These are phyloP conservation scores for Neopipo cinnamomea DNA, from an alignment of 2,113 vertebrate genomes.

Conservation along the genomic window DNA sequence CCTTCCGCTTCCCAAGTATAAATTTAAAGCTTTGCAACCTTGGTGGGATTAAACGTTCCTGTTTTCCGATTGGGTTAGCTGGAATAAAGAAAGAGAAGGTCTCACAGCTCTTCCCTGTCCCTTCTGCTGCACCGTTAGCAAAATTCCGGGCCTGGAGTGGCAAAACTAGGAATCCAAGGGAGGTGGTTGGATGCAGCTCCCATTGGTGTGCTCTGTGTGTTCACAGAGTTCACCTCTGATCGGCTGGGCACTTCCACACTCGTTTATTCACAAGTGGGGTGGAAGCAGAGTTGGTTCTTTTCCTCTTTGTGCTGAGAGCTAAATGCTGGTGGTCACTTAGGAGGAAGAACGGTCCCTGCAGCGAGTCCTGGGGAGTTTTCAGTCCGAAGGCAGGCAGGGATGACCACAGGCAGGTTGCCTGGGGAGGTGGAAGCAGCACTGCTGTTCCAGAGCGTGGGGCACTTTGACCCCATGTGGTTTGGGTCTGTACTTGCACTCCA, in stretches of 20 bases:
- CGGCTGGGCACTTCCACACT: background rate
- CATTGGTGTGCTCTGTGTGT: accelerated
- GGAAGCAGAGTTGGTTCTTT: background rate
- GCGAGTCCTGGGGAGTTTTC: background rate
- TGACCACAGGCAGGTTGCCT: background rate
- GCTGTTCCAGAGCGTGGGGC: background rate
- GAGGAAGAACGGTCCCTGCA: background rate
- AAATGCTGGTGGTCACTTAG: background rate
- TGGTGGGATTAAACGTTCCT: background rate
- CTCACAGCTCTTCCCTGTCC: background rate
- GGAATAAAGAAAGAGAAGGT: background rate
- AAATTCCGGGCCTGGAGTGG: accelerated
- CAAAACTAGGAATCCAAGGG: background rate
- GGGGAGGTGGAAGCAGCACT: background rate
- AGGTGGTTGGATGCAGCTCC: accelerated
- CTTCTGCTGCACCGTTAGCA: background rate
- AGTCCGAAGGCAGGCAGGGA: accelerated
- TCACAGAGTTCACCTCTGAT: background rate
- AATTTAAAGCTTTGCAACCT: background rate
- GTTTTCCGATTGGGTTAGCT: background rate
- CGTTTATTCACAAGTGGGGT: accelerated
- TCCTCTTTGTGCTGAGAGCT: background rate
- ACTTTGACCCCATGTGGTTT: background rate
- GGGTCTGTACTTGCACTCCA: background rate
- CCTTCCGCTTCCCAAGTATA: background rate